phyloP scores from a whole-genome alignment of 1,140 invertebrate species.

The Cotesia vestalis region DNA sequence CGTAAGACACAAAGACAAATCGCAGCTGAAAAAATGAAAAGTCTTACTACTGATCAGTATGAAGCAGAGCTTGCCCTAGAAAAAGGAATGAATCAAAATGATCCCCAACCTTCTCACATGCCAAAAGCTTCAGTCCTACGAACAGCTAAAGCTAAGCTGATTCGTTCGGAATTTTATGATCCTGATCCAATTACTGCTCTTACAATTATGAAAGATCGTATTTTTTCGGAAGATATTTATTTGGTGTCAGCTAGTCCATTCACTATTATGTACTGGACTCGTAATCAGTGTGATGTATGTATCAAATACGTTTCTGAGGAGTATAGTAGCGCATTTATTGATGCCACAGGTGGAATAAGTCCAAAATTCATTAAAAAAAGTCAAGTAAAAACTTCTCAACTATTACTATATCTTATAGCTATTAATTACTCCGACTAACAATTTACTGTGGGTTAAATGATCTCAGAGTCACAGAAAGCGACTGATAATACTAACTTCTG shows the following conservation, averaged over 20 bases:
- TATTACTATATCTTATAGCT: background rate
- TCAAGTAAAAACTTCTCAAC: background rate
- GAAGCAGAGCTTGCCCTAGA: background rate
- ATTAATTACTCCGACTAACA: background rate
- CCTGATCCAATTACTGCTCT: slow-evolving; percentile 3
- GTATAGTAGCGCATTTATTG: background rate
- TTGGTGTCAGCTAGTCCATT: background rate
- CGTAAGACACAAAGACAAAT: background rate
- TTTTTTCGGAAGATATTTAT: background rate
- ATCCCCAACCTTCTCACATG: too few relatives aligned
- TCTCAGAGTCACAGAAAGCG: background rate
- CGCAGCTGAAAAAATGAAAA: background rate
- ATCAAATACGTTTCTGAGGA: background rate
- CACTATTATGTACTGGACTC: background rate
- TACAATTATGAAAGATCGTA: background rate
- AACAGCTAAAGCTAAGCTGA: too few relatives aligned
- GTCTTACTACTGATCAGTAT: background rate
- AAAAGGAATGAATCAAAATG: too few relatives aligned
- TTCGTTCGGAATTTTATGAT: background rate
- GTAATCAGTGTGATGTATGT: background rate
- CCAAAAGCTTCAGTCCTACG: too few relatives aligned
- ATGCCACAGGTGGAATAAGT: slow-evolving; percentile 1
- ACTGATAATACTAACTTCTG: background rate
- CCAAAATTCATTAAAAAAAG: background rate
- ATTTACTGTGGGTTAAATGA: background rate